phyloP scores from a whole-genome alignment of 2,888 invertebrate genomes.

The Operophtera brumata region DNA sequence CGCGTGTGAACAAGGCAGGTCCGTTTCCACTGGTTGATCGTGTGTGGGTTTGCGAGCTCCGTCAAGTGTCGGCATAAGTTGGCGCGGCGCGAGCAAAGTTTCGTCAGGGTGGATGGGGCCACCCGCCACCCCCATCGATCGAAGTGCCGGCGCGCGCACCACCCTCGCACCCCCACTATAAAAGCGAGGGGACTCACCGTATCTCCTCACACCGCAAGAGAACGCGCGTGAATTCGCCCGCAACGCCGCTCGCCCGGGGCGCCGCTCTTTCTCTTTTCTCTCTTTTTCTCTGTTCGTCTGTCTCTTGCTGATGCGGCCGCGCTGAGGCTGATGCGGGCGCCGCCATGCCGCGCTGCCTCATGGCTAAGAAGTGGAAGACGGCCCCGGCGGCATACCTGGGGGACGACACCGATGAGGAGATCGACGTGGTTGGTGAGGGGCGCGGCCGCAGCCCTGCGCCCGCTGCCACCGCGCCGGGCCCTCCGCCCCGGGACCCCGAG shows the following conservation, averaged over 20 bases:
- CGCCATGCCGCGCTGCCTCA: constrained; percentile 96
- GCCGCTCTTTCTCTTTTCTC: constrained; percentile 78
- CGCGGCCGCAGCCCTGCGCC: constrained; percentile 78
- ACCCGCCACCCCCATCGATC: constrained; percentile 64
- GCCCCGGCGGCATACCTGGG: constrained; percentile 80
- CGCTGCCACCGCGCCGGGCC: constrained; percentile 83
- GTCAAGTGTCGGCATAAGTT: constrained; percentile 66
- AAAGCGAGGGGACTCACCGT: constrained; percentile 68
- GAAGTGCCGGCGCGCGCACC: constrained; percentile 71
- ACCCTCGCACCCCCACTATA: constrained; percentile 59
- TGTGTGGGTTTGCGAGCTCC: constrained; percentile 46
- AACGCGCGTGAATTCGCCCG: constrained; percentile 74
- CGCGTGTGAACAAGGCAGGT: constrained; percentile 36
- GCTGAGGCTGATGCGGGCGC: constrained; percentile 80
- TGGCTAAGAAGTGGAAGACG: constrained; percentile 98
- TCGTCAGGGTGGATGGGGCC: constrained; percentile 51
- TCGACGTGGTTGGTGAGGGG: constrained; percentile 93
- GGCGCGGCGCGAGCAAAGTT: constrained; percentile 60
- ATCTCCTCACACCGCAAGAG: constrained; percentile 80
- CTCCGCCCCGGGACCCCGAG: constrained; percentile 84
- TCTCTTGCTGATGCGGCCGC: constrained; percentile 77
- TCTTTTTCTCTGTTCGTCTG: constrained; percentile 79
- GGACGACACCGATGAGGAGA: constrained; percentile 87
- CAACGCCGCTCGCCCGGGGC: constrained; percentile 77
- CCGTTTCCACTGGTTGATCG: constrained; percentile 68